These are phyloP conservation scores for Steinernema feltiae DNA, from an alignment of 1,140 invertebrate genomes.

Conservation along the genomic window DNA sequence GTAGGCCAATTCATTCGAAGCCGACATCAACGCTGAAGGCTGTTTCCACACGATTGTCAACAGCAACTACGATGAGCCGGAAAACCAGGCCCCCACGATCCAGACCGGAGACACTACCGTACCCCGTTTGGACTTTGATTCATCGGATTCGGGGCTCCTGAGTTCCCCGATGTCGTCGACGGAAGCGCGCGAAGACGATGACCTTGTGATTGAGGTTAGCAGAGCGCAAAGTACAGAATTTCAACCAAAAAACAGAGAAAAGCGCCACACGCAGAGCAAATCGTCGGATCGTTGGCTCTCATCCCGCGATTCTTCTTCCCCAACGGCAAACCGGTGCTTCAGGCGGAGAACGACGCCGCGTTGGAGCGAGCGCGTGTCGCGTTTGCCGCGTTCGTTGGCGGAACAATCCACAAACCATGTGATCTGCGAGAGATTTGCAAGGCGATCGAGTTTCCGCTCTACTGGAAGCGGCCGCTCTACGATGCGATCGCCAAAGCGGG, in stretches of 20 bases:
- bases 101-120: too few species aligned
- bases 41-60: neutral
- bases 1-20: neutral
- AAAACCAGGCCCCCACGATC: too few species aligned
- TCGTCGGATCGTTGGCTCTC: neutral
- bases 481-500: neutral
- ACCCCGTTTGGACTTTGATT: neutral
- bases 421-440: neutral
- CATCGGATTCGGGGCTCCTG: neutral
- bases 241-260: too few species aligned
- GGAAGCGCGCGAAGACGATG: neutral
- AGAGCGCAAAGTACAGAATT: too few species aligned
- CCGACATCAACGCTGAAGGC: neutral
- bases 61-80: neutral
- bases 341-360: neutral
- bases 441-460: neutral
- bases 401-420: neutral
- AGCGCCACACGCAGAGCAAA: neutral
- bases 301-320: neutral
- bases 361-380: neutral
- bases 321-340: neutral
- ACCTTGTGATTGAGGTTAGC: neutral
- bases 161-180: neutral
- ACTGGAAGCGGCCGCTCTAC: conserved; percentile 5
- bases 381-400: neutral